Evolutionary conservation across 2,797 vertebrate species (phyloP), one percentile per base, ranked within the genome.

Genomic region (Balearica regulorum): DNA sequence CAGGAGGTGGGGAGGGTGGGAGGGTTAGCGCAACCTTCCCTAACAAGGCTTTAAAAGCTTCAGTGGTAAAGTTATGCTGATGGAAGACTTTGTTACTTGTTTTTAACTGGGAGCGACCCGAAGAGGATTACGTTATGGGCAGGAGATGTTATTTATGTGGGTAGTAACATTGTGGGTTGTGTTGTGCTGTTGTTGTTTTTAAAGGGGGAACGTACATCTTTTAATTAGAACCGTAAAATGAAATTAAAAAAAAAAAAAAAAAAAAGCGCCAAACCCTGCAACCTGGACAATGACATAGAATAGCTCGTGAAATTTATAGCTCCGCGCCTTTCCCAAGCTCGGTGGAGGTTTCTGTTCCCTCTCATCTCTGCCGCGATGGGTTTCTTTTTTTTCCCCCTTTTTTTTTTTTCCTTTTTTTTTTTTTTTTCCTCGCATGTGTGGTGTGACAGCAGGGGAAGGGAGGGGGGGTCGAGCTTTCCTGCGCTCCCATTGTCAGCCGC

Each of bases 401-500:
- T 3, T 7, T 10, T 4, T 10, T 37, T 37, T 37, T 37, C 10
- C 37, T 37, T 9, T 11, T 6, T 3, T 7, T 10, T 7, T 21
- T 28, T 22, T 35, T 88, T 93, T 11, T 14, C 53, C 53, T 14
- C 15, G 95, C 97, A 97, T 98, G 96, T 97, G 97, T 93, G 93
- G 79, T 94, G 97, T 98, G 97, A 97, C 97, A 98, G 95, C 95
- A 91, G 97, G 76, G 94, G 93, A 88, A 96, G 37, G 37, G 37
- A 37, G 37, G 37, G 37, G 37, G 37, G 37, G 37, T 37, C 94
- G 96, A 95, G 94, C 95, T 92, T 48, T 60, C 95, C 83, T 87
- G 94, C 78, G 92, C 95, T 95, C 95, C 97, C 97, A 98, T 97
- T 98, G 98, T 98, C 97, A 98, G 97, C 96, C 68, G 84, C 96